These are phyloP conservation scores for Neomonachus schauinslandi DNA, from an alignment of 2,113 vertebrate genomes.

Conservation along the genomic window DNA sequence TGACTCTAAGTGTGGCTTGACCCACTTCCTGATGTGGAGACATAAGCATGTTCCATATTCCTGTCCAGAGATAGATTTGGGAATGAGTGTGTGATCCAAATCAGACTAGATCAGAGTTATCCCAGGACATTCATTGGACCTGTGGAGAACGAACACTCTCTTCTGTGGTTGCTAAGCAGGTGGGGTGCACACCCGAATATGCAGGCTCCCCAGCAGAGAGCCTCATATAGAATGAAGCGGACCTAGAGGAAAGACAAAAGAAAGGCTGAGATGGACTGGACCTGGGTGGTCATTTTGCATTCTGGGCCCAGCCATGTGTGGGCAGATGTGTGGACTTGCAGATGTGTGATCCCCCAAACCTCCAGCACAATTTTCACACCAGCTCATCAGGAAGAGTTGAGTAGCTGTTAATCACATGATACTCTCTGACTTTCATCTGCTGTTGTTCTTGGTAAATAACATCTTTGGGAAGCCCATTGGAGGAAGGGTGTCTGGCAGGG, in stretches of 20 bases:
- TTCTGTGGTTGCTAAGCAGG: background rate
- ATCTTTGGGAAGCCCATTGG: background rate
- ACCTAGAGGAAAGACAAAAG: background rate
- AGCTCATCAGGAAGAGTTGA: background rate
- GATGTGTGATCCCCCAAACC: background rate
- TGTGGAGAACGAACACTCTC: background rate
- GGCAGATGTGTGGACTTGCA: background rate
- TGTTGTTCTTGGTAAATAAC: background rate
- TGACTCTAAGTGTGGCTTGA: background rate
- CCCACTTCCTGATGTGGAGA: no score
- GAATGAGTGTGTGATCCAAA: background rate
- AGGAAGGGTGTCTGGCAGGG: background rate
- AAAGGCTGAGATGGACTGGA: background rate
- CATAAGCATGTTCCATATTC: background rate
- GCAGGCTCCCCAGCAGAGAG: background rate
- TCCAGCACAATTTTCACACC: background rate
- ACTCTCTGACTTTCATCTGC: background rate
- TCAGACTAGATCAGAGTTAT: background rate
- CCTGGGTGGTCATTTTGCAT: no score
- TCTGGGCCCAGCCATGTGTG: background rate
- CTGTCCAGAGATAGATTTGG: background rate
- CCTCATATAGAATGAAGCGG: background rate
- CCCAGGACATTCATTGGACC: rapidly evolving
- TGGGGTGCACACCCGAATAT: rapidly evolving
- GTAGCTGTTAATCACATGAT: background rate